phyloP scores from a whole-genome alignment of 2,888 invertebrate species.

The Tanypteryx hageni region DNA sequence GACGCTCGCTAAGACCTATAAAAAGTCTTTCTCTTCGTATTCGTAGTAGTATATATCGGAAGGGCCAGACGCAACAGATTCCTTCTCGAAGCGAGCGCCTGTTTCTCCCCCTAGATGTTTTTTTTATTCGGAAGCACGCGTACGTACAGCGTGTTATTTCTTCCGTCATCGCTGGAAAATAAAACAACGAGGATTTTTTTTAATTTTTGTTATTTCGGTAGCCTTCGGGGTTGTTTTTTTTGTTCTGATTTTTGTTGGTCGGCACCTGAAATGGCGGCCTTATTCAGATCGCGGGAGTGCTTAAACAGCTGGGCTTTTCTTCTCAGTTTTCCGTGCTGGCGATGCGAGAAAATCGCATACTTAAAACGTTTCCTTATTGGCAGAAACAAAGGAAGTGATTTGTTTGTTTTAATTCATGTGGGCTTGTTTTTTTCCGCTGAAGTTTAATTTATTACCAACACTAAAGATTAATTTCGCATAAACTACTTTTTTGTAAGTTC shows the following conservation, averaged over 20 bases:
- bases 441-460: too few relatives aligned
- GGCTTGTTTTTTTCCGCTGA: too few relatives aligned
- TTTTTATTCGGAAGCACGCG: neutral
- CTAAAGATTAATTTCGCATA: too few relatives aligned
- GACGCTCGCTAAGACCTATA: neutral
- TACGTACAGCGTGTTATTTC: conserved; percentile 5
- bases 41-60: neutral
- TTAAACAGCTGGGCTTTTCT: neutral
- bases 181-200: neutral
- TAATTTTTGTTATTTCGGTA: conserved; percentile 8
- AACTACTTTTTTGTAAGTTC: too few relatives aligned
- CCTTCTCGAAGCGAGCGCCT: too few relatives aligned
- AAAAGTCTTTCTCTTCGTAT: neutral
- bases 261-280: neutral
- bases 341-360: neutral
- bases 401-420: too few relatives aligned
- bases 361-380: neutral
- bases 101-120: neutral
- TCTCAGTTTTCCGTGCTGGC: neutral
- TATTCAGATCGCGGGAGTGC: neutral
- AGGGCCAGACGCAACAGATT: too few relatives aligned
- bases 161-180: neutral
- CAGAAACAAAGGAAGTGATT: too few relatives aligned
- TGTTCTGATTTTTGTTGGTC: neutral
- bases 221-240: neutral